phyloP scores from a whole-genome alignment of 2,888 invertebrate species.

The Allygus modestus region DNA sequence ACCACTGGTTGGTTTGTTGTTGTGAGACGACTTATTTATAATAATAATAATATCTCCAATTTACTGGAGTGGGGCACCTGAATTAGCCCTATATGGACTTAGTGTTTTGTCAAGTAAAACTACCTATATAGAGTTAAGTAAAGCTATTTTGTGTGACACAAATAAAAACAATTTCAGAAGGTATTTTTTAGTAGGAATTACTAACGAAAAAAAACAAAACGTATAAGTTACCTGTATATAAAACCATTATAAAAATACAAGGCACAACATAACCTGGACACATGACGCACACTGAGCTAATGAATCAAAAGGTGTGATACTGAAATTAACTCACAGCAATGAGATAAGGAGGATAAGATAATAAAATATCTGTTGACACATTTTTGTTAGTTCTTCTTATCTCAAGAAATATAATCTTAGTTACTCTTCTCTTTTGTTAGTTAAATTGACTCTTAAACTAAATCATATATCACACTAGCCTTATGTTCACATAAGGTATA shows the following conservation, averaged over 20 bases:
- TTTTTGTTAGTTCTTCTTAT: background rate
- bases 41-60: no score
- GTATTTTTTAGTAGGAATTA: no score
- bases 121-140: no score
- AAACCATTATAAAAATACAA: background rate
- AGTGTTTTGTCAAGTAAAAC: no score
- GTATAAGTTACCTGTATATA: constrained; percentile 10
- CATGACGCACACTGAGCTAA: background rate
- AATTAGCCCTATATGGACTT: no score
- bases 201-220: background rate
- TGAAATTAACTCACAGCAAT: background rate
- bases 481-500: no score
- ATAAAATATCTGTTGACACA: constrained; percentile 25
- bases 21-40: no score
- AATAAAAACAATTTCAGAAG: no score
- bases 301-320: background rate
- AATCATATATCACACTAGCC: no score
- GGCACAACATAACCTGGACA: background rate
- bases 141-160: no score
- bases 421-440: background rate
- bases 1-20: no score
- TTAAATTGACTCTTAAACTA: background rate
- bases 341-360: constrained; percentile 27
- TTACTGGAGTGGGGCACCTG: no score
- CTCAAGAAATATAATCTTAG: constrained; percentile 10